A percentile compares a stretch with the other conserved stretches of the same genome.
Evolutionary conservation across 2,797 vertebrate species (phyloP).

Genomic region (Limosa lapponica): DNA sequence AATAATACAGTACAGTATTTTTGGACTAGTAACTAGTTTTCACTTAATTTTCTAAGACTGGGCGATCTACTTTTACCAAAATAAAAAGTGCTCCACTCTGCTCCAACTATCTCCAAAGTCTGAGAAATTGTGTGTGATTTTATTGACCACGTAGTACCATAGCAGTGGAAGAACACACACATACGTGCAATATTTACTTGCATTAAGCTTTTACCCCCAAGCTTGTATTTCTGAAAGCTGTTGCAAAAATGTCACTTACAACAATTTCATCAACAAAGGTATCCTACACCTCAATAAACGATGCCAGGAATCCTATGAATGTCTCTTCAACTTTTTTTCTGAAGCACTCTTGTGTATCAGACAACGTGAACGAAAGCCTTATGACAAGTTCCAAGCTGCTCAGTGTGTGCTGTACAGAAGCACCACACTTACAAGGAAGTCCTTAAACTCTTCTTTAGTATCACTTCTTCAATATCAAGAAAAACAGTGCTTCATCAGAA

Average conservation of each 20-base stretch:
- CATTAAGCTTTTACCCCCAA: neutral
- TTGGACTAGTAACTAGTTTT: neutral
- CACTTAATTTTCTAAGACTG: neutral
- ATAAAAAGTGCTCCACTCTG: neutral
- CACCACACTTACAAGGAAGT: neutral
- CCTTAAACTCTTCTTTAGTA: neutral
- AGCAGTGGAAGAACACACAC: neutral
- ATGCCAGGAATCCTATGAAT: neutral
- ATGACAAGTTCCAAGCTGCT: neutral
- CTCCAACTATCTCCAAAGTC: neutral
- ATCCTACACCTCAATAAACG: neutral
- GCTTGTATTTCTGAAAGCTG: neutral
- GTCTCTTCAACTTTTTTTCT: neutral
- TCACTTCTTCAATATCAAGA: neutral
- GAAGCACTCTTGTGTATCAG: neutral
- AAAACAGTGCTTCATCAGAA: neutral
- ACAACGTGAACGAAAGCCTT: neutral
- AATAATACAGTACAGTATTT: neutral
- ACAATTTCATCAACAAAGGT: neutral
- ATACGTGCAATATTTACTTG: neutral
- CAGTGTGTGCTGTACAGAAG: neutral
- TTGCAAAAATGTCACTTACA: neutral
- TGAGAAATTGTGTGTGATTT: neutral
- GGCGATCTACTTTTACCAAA: neutral
- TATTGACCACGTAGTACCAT: rapidly evolving